Evolutionary conservation across 2,888 invertebrate genomes (phyloP), one percentile per base, ranked within the genome.

Genomic region (Xestia sexstrigata): DNA sequence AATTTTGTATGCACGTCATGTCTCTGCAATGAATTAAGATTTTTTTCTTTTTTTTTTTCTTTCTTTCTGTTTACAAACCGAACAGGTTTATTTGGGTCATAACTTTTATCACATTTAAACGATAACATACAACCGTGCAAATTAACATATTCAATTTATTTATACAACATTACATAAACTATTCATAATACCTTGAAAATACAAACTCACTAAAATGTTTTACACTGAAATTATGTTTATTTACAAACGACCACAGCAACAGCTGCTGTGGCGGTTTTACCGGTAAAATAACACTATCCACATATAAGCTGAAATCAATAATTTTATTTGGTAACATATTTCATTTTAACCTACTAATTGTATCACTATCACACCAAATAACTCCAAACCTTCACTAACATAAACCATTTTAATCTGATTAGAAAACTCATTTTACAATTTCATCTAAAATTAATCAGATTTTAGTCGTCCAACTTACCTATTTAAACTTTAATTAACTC

Each of bases 401-500:
- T 63, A 67, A 77, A 78, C 68, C 58, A 65, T 63, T 42, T 35
- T 73, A 77, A 75, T 75, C 69, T 76, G 70, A 83, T 85, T 79
- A 80, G 73, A 69, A 79, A 79, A 80, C 62, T 68, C 74, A 78
- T 74, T 74, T 55, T n/a, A 71, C 68, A 70, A 81, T 71, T 81
- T 77, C 62, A 85, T 85, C 78, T 67, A 63, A 78, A 79, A 76
- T 83, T 73, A 88, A 88, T 88, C 72, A 80, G 69, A 83, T 83
- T 79, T 42, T 78, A 83, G 71, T 79, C 77, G 49, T 76, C 73
- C 62, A 82, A 86, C 78, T 78, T 78, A 73, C 74, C 84, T 87
- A 87, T 88, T 85, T 82, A 76, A 87, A 84, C 55, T 87, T 89
- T 87, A 88, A 89, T 89, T 88, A 89, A 89, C 68, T 83, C 71